phyloP scores from a whole-genome alignment of 2,888 invertebrate genomes.

The Sclerodermus sp. region DNA sequence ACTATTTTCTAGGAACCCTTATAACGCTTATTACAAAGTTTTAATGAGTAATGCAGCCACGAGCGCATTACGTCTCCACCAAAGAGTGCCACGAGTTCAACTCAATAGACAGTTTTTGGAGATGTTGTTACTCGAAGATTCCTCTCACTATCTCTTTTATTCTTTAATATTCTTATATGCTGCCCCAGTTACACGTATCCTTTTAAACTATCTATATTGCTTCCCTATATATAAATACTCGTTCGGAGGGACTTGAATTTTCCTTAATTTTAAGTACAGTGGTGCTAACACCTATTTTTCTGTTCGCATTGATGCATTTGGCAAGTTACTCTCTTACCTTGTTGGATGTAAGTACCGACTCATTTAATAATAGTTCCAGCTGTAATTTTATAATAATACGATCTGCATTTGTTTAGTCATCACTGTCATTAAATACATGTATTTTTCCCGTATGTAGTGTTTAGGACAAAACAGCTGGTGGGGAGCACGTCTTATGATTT shows the following conservation, averaged over 20 bases:
- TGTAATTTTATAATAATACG: slow-evolving; percentile 8
- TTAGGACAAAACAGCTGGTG: slow-evolving; percentile 91
- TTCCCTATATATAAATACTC: too few relatives aligned
- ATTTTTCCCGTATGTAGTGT: slow-evolving; percentile 62
- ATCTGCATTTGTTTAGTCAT: slow-evolving; percentile 9
- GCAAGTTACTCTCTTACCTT: slow-evolving; percentile 88
- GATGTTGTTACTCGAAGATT: slow-evolving; percentile 82
- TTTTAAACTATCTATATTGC: slow-evolving; percentile 56
- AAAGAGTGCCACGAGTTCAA: slow-evolving; percentile 83
- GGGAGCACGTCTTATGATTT: slow-evolving; percentile 83
- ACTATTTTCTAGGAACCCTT: slow-evolving; percentile 63
- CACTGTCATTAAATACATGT: slow-evolving; percentile 2
- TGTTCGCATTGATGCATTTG: slow-evolving; percentile 91
- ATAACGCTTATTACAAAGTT: slow-evolving; percentile 87
- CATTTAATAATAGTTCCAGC: neutral
- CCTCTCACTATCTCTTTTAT: slow-evolving; percentile 95
- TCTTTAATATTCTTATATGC: slow-evolving; percentile 92
- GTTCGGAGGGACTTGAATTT: neutral
- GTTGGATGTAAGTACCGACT: slow-evolving; percentile 79
- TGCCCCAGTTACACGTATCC: slow-evolving; percentile 86
- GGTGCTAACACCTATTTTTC: slow-evolving; percentile 84
- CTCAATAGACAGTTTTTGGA: slow-evolving; percentile 83
- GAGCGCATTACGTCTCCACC: slow-evolving; percentile 92
- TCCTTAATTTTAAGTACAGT: too few relatives aligned
- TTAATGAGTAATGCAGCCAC: slow-evolving; percentile 92